phyloP scores from a whole-genome alignment of 2,797 vertebrate species.

The Pangasius krempfi region DNA sequence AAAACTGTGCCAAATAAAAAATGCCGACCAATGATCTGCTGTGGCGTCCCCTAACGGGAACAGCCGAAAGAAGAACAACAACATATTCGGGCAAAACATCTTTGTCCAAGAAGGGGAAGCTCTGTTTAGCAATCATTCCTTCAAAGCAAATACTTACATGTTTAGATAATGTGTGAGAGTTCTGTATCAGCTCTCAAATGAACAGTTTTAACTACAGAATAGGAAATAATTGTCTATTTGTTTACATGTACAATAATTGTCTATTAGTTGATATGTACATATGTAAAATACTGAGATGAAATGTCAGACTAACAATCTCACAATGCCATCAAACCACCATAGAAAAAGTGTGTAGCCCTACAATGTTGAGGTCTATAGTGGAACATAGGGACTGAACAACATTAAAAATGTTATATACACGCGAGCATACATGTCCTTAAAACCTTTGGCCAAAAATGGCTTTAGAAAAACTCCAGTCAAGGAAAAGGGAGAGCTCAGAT shows the following conservation, averaged over 20 bases:
- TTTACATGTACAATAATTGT: neutral
- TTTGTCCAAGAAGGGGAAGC: neutral
- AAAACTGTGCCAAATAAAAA: too few relatives aligned
- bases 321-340: neutral
- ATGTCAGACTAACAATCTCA: neutral
- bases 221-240: neutral
- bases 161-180: neutral
- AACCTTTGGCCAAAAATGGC: neutral
- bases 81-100: neutral
- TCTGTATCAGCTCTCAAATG: neutral
- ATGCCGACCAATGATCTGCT: too few relatives aligned
- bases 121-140: neutral
- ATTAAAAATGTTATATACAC: neutral
- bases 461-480: conserved; percentile 14
- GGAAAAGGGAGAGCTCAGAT: conserved; percentile 4
- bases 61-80: too few relatives aligned
- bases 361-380: neutral
- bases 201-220: neutral
- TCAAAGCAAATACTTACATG: neutral
- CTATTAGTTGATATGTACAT: neutral
- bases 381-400: neutral
- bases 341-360: neutral
- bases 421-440: neutral
- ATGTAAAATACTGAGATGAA: neutral
- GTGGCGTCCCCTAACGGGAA: too few relatives aligned